A percentile compares a stretch with the other conserved stretches of the same genome.
Evolutionary conservation across 2,888 invertebrate genomes (phyloP).

Genomic region (Andrena hattorfiana): DNA sequence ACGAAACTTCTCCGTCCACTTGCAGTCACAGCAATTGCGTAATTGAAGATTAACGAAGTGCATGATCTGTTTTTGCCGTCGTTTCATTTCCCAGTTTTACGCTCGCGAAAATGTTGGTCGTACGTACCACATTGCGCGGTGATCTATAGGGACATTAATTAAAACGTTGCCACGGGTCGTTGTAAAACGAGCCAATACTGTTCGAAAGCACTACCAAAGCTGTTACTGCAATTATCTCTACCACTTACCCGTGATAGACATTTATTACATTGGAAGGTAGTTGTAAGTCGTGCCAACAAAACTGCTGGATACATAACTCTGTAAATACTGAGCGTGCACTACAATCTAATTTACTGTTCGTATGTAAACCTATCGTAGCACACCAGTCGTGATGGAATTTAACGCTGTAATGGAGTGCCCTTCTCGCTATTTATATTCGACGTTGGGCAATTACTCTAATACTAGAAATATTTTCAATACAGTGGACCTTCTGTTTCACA

Average conservation of each 20-base stretch:
- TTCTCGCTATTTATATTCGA: background rate
- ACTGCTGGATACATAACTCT: slow-evolving; percentile 13
- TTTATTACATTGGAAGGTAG: slow-evolving; percentile 19
- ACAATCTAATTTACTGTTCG: slow-evolving; percentile 30
- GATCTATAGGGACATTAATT: slow-evolving; percentile 33
- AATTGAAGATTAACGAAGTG: background rate
- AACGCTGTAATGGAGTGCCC: slow-evolving; percentile 22
- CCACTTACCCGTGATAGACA: slow-evolving; percentile 30
- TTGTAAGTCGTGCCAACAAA: slow-evolving; percentile 11
- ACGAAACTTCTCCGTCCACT: background rate
- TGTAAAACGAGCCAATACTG: slow-evolving; percentile 32
- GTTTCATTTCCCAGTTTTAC: background rate
- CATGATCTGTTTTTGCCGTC: background rate
- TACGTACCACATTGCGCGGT: background rate
- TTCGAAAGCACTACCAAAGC: slow-evolving; percentile 40
- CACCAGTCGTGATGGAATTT: slow-evolving; percentile 14
- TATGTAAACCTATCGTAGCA: slow-evolving; percentile 1
- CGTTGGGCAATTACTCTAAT: background rate
- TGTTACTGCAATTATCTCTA: slow-evolving; percentile 37
- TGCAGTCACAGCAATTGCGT: background rate
- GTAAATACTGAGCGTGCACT: background rate
- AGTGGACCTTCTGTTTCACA: background rate
- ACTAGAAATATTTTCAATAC: background rate
- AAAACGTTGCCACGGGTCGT: slow-evolving; percentile 14
- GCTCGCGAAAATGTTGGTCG: background rate